Evolutionary conservation across 2,888 invertebrate genomes (phyloP).

Genomic region (Crioceris asparagi): DNA sequence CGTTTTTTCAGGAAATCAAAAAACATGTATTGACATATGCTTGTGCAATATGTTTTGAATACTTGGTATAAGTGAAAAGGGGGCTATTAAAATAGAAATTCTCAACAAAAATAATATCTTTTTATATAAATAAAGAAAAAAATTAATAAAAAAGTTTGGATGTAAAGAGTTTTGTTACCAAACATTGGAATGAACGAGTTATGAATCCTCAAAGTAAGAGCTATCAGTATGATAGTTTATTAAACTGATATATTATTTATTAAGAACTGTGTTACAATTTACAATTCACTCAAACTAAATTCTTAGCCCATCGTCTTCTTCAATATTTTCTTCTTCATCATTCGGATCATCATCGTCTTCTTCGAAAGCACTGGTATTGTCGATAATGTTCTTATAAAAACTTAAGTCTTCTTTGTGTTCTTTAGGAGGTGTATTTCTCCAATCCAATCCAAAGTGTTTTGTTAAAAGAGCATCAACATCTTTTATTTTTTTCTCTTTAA

Average conservation of each 20-base stretch:
- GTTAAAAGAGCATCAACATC: background rate
- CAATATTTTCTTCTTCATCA: background rate
- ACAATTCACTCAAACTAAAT: too few species aligned
- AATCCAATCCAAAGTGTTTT: background rate
- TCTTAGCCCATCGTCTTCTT: too few species aligned
- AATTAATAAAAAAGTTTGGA: background rate
- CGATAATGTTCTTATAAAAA: background rate
- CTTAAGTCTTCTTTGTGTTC: background rate
- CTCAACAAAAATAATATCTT: slow-evolving; percentile 1
- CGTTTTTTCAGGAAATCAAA: background rate
- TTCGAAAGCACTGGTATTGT: too few species aligned
- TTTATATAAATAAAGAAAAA: background rate
- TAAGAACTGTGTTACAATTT: too few species aligned
- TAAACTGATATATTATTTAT: too few species aligned
- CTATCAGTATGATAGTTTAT: too few species aligned
- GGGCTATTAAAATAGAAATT: background rate
- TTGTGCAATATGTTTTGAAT: background rate
- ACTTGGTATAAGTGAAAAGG: background rate
- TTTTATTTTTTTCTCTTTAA: background rate
- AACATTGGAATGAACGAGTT: too few species aligned
- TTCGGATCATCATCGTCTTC: slow-evolving; percentile 1
- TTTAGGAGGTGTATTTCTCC: too few species aligned
- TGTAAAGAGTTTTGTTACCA: background rate
- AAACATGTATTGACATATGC: background rate
- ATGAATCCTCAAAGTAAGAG: too few species aligned